phyloP scores from a whole-genome alignment of 1,140 invertebrate genomes.

The Trachelipus rathkii region DNA sequence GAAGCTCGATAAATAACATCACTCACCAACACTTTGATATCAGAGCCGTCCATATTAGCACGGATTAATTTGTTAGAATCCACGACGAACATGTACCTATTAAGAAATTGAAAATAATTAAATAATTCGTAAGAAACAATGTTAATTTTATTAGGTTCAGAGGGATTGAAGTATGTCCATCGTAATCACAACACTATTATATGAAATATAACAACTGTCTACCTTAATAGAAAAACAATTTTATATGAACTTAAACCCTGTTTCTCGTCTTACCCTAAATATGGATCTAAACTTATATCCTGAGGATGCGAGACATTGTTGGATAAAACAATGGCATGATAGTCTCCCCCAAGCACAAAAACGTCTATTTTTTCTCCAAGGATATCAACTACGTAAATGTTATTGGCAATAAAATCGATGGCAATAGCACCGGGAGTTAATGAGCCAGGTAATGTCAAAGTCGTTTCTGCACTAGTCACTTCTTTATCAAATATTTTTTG shows the following conservation, averaged over 20 bases:
- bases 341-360: constrained; percentile 76
- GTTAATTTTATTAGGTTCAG: too few relatives aligned
- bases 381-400: constrained; percentile 90
- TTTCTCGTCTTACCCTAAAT: constrained; percentile 58
- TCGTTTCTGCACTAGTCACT: constrained; percentile 31
- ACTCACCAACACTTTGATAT: constrained; percentile 72
- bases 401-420: constrained; percentile 95
- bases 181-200: too few relatives aligned
- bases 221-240: not conserved
- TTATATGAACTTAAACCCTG: not conserved
- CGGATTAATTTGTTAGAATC: constrained; percentile 83
- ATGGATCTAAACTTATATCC: constrained; percentile 88
- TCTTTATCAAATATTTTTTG: constrained; percentile 38
- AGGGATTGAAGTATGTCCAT: too few relatives aligned
- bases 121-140: not conserved
- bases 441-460: constrained; percentile 39
- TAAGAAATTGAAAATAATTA: constrained; percentile 33
- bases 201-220: too few relatives aligned
- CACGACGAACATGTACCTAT: constrained; percentile 80
- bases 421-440: constrained; percentile 79
- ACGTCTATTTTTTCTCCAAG: constrained; percentile 89
- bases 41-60: constrained; percentile 87
- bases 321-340: constrained; percentile 82
- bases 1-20: constrained; percentile 86
- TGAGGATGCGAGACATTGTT: constrained; percentile 85